These are phyloP conservation scores for Acanthoscelides obtectus DNA, from an alignment of 2,888 invertebrate genomes.

Conservation along the genomic window DNA sequence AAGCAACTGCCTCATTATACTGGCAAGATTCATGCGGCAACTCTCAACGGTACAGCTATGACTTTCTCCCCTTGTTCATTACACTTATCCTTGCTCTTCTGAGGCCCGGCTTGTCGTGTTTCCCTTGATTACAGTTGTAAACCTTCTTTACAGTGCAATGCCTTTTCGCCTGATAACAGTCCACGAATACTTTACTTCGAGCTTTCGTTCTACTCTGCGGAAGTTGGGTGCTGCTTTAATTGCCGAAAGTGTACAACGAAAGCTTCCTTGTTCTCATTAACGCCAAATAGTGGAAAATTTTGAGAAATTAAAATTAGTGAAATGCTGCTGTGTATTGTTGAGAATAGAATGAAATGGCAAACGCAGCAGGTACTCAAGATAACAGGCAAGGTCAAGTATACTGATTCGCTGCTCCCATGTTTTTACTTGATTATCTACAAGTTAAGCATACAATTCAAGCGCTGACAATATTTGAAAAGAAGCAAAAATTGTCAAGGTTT, in stretches of 20 bases:
- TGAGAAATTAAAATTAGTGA: neutral
- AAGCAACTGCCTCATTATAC: neutral
- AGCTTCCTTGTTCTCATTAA: neutral
- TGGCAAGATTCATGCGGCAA: neutral
- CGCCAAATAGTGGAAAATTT: neutral
- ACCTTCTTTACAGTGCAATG: slow-evolving; percentile 12
- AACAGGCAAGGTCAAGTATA: too few relatives aligned
- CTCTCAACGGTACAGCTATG: neutral
- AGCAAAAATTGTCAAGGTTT: too few relatives aligned
- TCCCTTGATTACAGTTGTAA: slow-evolving; percentile 19
- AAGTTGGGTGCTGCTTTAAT: neutral
- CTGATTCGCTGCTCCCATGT: too few relatives aligned
- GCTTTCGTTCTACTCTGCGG: neutral
- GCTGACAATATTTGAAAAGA: too few relatives aligned
- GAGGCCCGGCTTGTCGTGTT: slow-evolving; percentile 13
- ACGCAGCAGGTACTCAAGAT: too few relatives aligned
- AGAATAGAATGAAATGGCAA: too few relatives aligned
- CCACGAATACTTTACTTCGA: slow-evolving; percentile 8
- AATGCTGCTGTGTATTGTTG: too few relatives aligned
- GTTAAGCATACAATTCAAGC: too few relatives aligned
- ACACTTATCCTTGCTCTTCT: neutral
- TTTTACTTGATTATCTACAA: too few relatives aligned
- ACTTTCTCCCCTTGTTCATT: neutral
- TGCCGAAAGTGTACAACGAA: neutral
- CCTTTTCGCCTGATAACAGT: slow-evolving; percentile 8